Evolutionary conservation across 1,140 invertebrate species (phyloP).

Genomic region (Drosophila auraria): DNA sequence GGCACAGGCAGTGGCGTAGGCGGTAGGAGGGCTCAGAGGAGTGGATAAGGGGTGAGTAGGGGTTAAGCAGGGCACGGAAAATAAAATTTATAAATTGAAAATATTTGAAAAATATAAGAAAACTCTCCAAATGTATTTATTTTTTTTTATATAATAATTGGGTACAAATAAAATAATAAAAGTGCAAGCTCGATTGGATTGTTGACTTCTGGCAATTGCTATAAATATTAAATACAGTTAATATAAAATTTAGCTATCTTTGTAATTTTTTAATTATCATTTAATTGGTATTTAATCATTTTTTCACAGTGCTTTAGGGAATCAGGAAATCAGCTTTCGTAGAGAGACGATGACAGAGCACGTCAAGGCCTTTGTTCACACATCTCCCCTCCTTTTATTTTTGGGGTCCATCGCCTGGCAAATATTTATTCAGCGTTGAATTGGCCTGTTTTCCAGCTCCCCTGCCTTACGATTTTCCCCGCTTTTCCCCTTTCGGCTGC

Average conservation of each 20-base stretch:
- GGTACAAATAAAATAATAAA: too few species aligned
- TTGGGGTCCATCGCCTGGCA: constrained; percentile 13
- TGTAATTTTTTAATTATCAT: neutral
- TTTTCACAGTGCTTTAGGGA: neutral
- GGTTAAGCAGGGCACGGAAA: constrained; percentile 4
- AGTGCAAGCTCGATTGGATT: fast-evolving
- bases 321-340: constrained; percentile 26
- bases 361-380: constrained; percentile 34
- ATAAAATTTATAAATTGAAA: too few species aligned
- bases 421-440: constrained; percentile 49
- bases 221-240: too few species aligned
- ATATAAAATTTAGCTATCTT: too few species aligned
- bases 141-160: neutral
- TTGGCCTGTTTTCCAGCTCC: constrained; percentile 26
- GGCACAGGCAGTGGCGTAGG: constrained; percentile 13
- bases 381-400: constrained; percentile 2
- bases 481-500: neutral
- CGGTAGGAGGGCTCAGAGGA: neutral
- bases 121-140: too few species aligned
- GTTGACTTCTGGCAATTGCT: neutral
- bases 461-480: neutral
- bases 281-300: neutral
- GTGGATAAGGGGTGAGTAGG: neutral
- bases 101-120: too few species aligned
- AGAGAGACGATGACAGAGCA: constrained; percentile 16